Base-by-base conservation (phyloP, 1,140 invertebrate species). In the Drosophila melanica region DNA sequence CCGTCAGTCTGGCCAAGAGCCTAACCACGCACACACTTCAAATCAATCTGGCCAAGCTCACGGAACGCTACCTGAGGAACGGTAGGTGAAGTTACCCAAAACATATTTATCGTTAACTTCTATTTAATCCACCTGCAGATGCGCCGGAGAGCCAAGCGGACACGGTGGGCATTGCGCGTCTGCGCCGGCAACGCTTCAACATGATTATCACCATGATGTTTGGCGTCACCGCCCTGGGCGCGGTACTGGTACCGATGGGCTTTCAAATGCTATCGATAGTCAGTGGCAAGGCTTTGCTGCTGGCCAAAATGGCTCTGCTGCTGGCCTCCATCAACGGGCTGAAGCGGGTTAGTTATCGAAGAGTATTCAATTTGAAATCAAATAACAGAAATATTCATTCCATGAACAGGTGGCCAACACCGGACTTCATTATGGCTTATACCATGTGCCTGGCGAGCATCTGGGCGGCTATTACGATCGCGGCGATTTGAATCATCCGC, bases 231-330 rank as follows among this genome's bases (percentile, higher is more conserved):
- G 93, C 95, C 11, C 94, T 96, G 81, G 95, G 95, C 1, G 94
- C 95, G 75, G 94, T 96, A 1, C 80, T 96, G 0, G 93, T 96
- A 9, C 95, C 95, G 1, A 95, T 96, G 94, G 95, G 95, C 33
- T 96, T 96, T 67, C 95, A 96, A 79, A 95, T 96, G 81, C 92
- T 96, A 0, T 95, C 95, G 0, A 95, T 96, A 0, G 92, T 96
- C 0, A 95, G 95, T 10, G 96, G 95, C 23, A 96, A 96, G 92
- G 95, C 96, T 0, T 79, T 96, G 1, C 78, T 96, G 0, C 84
- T 96, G 42, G 95, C 95, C 1, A 96, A 96, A 92, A 94, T 96
- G 93, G 95, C 96, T 0, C 90, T 96, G 2, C 93, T 96, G n/a
- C 84, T 96, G 1, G 95, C 95, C 9, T 95, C 95, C 1, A 96